A percentile compares a stretch with the other conserved stretches of the same genome.
Conservation (phyloP, 2,113 vertebrate genomes). For the Dipodomys ordii region DNA sequence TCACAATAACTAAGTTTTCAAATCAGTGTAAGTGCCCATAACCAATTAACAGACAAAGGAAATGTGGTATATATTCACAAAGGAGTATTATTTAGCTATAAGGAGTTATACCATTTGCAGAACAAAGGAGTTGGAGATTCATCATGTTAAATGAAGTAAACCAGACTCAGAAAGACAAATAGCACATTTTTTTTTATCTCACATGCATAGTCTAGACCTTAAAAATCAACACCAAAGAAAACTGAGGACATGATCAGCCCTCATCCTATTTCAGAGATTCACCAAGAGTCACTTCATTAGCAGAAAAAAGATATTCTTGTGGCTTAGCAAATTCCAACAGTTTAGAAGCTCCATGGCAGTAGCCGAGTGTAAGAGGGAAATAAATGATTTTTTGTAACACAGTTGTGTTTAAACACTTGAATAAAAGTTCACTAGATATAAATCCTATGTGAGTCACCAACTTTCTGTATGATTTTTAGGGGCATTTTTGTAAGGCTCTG, state of each 20-base stretch:
- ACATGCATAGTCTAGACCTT: too few relatives aligned
- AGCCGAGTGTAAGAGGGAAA: background rate
- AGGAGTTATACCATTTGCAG: too few relatives aligned
- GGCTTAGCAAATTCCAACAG: background rate
- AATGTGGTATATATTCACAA: too few relatives aligned
- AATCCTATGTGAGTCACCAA: background rate
- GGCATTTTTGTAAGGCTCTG: background rate
- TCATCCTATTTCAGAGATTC: background rate
- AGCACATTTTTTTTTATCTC: too few relatives aligned
- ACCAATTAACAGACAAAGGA: too few relatives aligned
- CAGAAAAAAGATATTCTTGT: background rate
- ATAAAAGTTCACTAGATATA: background rate
- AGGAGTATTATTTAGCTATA: too few relatives aligned
- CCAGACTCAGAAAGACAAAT: background rate
- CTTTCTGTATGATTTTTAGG: background rate
- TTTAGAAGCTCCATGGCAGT: background rate
- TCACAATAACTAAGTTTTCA: too few relatives aligned
- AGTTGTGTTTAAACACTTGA: conserved; percentile 1
- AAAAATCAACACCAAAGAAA: too few relatives aligned
- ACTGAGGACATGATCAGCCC: background rate
- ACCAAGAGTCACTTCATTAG: background rate
- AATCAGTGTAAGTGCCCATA: too few relatives aligned
- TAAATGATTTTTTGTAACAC: background rate
- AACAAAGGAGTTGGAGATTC: background rate
- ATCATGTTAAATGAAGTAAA: background rate